Conservation (phyloP, 2,888 invertebrate species). For the Cremastobaeus sp. region DNA sequence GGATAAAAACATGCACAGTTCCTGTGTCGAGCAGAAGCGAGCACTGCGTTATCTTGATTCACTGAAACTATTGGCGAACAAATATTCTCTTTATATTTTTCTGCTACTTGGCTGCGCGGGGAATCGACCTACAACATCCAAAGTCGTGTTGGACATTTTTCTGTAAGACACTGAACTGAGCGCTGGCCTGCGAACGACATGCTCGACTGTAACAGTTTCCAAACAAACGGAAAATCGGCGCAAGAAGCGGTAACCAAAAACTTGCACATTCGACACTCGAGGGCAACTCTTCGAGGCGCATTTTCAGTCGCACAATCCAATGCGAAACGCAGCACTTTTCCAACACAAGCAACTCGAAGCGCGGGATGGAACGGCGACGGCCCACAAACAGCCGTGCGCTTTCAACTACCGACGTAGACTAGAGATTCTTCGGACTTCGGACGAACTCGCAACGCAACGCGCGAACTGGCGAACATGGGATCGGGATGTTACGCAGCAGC, state of each 20-base stretch:
- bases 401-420: constrained; percentile 37
- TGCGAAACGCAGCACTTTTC: neutral
- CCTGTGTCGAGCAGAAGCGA: constrained; percentile 3
- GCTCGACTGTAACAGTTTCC: too few relatives aligned
- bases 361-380: neutral
- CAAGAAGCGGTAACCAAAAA: too few relatives aligned
- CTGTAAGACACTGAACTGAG: neutral
- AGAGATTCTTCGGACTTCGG: constrained; percentile 11
- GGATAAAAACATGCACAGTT: neutral
- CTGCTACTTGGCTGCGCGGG: neutral
- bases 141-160: too few relatives aligned
- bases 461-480: neutral
- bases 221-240: too few relatives aligned
- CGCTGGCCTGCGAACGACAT: too few relatives aligned
- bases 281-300: too few relatives aligned
- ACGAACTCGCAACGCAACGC: constrained; percentile 16
- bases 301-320: too few relatives aligned
- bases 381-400: constrained; percentile 11
- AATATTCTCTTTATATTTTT: constrained; percentile 22
- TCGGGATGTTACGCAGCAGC: constrained; percentile 34
- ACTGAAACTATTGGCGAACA: constrained; percentile 30
- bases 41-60: constrained; percentile 17
- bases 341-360: too few relatives aligned
- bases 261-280: too few relatives aligned
- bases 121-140: constrained; percentile 1